Conservation (phyloP, 1,140 invertebrate species). For the Papilio xuthus region DNA sequence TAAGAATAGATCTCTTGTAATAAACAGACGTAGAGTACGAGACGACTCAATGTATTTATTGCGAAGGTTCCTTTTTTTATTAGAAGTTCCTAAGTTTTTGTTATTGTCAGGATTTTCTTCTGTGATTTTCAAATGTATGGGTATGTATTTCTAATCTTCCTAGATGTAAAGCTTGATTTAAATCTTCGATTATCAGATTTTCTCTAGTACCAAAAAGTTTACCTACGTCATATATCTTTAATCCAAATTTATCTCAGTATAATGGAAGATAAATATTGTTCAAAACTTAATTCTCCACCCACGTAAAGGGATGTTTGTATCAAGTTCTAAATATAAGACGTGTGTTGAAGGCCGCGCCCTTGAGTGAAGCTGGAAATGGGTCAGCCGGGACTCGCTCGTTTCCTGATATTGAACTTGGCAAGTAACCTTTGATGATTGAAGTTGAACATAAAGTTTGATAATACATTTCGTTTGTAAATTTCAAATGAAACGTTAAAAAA, state of each 20-base stretch:
- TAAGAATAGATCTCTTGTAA: background rate
- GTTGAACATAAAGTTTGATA: background rate
- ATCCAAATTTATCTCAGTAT: background rate
- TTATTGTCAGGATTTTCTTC: background rate
- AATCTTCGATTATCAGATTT: no score
- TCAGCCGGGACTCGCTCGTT: constrained; percentile 31
- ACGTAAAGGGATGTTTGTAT: constrained; percentile 19
- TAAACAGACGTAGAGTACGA: background rate
- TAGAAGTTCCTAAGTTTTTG: background rate
- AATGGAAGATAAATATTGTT: background rate
- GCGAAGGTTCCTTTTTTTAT: background rate
- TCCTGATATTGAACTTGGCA: constrained; percentile 39
- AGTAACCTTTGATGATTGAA: constrained; percentile 29
- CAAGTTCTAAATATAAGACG: constrained; percentile 31
- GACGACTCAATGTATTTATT: background rate
- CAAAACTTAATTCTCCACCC: constrained; percentile 3
- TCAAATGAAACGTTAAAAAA: constrained; percentile 4
- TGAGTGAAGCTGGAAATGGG: constrained; percentile 29
- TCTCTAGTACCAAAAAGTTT: no score
- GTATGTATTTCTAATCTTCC: background rate
- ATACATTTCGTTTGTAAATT: background rate
- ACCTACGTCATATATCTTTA: background rate
- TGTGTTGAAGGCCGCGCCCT: background rate
- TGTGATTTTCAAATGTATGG: no score
- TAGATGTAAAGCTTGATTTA: background rate